Base-by-base conservation (phyloP, 2,888 invertebrate species). In the Odontothrips loti region DNA sequence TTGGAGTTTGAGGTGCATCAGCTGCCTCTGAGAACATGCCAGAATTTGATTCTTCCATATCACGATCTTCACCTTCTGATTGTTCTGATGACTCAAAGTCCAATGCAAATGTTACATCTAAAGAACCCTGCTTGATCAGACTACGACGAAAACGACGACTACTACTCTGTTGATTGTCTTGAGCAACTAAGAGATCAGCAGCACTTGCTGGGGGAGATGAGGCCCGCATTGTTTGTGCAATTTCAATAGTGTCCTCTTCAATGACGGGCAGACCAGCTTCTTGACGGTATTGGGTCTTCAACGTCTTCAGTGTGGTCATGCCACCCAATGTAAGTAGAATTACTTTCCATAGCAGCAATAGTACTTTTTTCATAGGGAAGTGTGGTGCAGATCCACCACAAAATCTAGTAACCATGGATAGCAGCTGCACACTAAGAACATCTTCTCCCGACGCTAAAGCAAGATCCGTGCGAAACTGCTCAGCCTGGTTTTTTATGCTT, bases 281-380 rank as follows among this genome's bases (percentile, higher is more conserved):
- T 80, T 82, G 82, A 68, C 85, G 51, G 51, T 82, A 83, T 87
- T 87, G 84, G 87, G 89, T 89, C 88, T 98, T 98, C 81, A 94
- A 88, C 84, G 92, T 91, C 85, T 94, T 93, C 47, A 98, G 88
- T 81, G 93, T 93, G 82, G 94, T 92, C 86, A 96, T 95, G 11
- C 98, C 99, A 34, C 99, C 99, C 80, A 99, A 89, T 20, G 95
- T 94, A 2, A 98, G 93, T 80, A 99, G 89, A 82, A 98, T 92
- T 15, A 96, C 91, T 89, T 99, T 99, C 99, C 99, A 99, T 1
- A 98, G 87, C 27, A 99, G 89, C 80, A 99, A 89, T 27, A 99
- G 89, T 15, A 99, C 96, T 89, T 99, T 99, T 87, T 98, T 98
- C 93, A 99, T 98, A 4, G 99, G 99, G 88, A 97, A 99, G 89